Conservation (phyloP, 2,888 invertebrate species). For the Diarsia brunnea region DNA sequence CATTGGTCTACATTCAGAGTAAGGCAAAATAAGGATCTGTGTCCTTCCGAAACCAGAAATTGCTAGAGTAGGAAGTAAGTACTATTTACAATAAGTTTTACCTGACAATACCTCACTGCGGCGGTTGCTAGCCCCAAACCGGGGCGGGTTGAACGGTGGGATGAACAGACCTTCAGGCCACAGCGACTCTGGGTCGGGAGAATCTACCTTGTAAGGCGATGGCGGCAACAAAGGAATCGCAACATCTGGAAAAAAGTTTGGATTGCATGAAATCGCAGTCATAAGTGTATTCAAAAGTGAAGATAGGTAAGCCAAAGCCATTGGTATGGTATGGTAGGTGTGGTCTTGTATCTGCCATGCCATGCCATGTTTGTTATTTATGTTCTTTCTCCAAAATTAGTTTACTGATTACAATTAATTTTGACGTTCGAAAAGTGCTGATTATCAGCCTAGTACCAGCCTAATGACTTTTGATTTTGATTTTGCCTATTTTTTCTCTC, state of each 20-base stretch:
- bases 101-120: slow-evolving; percentile 80
- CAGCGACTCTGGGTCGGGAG: slow-evolving; percentile 89
- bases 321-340: too few relatives aligned
- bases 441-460: too few relatives aligned
- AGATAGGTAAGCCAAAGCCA: too few relatives aligned
- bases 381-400: too few relatives aligned
- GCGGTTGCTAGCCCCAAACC: slow-evolving; percentile 74
- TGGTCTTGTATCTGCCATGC: too few relatives aligned
- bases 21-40: neutral
- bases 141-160: slow-evolving; percentile 83
- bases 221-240: slow-evolving; percentile 83
- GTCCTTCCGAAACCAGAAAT: neutral
- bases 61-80: neutral
- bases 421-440: too few relatives aligned
- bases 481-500: neutral
- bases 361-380: too few relatives aligned
- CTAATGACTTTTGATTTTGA: too few relatives aligned
- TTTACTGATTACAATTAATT: too few relatives aligned
- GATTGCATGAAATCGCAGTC: neutral
- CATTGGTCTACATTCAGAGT: neutral
- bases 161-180: slow-evolving; percentile 91
- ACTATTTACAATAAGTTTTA: slow-evolving; percentile 53
- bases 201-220: slow-evolving; percentile 88
- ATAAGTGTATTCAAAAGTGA: neutral
- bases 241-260: slow-evolving; percentile 70